A percentile compares a stretch with the other conserved stretches of the same genome.
These are phyloP conservation scores for Urocolius indicus DNA, from an alignment of 2,113 vertebrate genomes.

Conservation along the genomic window DNA sequence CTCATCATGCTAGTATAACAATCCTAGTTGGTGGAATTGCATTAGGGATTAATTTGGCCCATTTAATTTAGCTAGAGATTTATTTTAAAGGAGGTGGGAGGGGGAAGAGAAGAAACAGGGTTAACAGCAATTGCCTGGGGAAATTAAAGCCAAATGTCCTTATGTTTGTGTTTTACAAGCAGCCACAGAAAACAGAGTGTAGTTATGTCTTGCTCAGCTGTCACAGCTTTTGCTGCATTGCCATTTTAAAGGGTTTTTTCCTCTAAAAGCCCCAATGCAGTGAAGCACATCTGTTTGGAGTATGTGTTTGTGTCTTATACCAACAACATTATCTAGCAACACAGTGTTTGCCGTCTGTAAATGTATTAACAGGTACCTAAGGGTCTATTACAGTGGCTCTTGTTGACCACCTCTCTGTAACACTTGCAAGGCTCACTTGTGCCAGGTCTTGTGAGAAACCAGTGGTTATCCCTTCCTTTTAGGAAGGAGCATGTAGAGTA, in stretches of 20 bases:
- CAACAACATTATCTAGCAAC: not conserved
- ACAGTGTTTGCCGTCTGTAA: not conserved
- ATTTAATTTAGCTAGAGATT: constrained; percentile 62
- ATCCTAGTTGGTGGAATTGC: constrained; percentile 18
- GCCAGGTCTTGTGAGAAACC: not conserved
- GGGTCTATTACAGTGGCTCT: not conserved
- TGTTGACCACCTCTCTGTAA: not conserved
- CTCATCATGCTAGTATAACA: not conserved
- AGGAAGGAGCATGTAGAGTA: not conserved
- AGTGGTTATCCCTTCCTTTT: not conserved
- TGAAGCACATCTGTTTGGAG: not conserved
- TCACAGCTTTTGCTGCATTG: constrained; percentile 19
- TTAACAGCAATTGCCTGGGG: constrained; percentile 48
- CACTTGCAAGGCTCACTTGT: not conserved
- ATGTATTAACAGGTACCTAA: not conserved
- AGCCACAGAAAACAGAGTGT: not conserved
- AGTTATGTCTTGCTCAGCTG: constrained; percentile 30
- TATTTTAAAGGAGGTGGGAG: constrained; percentile 29
- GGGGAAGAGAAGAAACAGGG: constrained; percentile 36
- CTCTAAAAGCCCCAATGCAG: fast-evolving
- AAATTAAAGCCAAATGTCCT: constrained; percentile 37
- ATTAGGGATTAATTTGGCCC: constrained; percentile 68
- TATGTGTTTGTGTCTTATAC: not conserved
- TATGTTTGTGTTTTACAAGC: constrained; percentile 26
- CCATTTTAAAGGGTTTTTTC: not conserved